A percentile compares a stretch with the other conserved stretches of the same genome.
Conservation (phyloP, 2,113 vertebrate genomes). For the Equus quagga region DNA sequence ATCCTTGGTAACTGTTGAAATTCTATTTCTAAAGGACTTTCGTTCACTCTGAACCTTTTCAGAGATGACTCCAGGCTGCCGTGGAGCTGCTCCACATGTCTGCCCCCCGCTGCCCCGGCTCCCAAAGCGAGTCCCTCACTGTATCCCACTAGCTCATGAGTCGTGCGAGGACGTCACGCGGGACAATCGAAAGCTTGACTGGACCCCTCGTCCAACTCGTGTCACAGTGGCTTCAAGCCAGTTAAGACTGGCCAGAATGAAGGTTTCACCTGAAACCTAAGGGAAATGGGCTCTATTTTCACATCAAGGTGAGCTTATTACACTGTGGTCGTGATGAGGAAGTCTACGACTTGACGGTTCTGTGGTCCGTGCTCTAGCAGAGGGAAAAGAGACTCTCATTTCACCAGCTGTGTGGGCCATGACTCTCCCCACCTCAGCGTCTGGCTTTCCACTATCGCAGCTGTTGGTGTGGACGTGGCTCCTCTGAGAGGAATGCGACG, state of each 20-base stretch:
- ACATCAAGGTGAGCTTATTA: fast-evolving
- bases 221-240: too few species aligned
- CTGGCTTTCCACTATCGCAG: not conserved
- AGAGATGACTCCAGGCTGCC: too few species aligned
- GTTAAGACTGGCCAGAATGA: too few species aligned
- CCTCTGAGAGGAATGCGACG: too few species aligned
- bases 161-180: fast-evolving
- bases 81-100: fast-evolving
- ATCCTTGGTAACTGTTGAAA: not conserved
- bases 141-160: not conserved
- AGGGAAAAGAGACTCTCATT: not conserved
- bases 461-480: fast-evolving
- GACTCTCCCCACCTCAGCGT: not conserved
- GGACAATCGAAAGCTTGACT: not conserved
- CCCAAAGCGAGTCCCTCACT: not conserved
- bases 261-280: not conserved
- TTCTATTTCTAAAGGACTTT: not conserved
- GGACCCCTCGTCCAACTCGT: not conserved
- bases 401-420: not conserved
- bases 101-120: fast-evolving
- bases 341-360: not conserved
- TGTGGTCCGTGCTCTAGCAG: not conserved
- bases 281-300: not conserved
- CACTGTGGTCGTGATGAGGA: not conserved
- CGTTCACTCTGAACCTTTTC: not conserved